Conservation (phyloP, 2,888 invertebrate genomes). For the Microchrysa polita region DNA sequence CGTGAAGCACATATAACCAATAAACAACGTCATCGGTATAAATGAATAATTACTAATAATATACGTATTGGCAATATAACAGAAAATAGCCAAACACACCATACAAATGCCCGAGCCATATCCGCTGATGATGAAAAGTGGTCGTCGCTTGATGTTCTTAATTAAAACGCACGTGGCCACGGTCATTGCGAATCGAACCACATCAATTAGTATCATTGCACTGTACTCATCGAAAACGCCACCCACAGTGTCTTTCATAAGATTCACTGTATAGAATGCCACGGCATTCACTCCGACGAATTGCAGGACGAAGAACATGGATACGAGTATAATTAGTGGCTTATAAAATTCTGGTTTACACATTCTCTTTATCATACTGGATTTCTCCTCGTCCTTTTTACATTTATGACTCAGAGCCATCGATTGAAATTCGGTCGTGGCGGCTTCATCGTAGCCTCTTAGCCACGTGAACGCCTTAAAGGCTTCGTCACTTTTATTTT, state of each 20-base stretch:
- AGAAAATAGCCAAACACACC: conserved; percentile 65
- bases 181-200: conserved; percentile 68
- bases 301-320: conserved; percentile 71
- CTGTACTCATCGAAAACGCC: conserved; percentile 69
- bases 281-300: conserved; percentile 74
- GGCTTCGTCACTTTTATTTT: conserved; percentile 67
- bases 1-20: conserved; percentile 70
- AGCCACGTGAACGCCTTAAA: conserved; percentile 68
- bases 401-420: conserved; percentile 64
- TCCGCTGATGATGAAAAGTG: conserved; percentile 69
- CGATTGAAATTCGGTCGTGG: conserved; percentile 66
- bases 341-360: conserved; percentile 68
- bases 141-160: conserved; percentile 67
- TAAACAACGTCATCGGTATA: conserved; percentile 67
- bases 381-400: conserved; percentile 58
- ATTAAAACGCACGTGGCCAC: conserved; percentile 69
- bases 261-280: conserved; percentile 72
- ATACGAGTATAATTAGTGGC: conserved; percentile 70
- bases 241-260: conserved; percentile 69
- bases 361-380: conserved; percentile 55
- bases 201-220: conserved; percentile 70
- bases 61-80: conserved; percentile 61
- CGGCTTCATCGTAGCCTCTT: conserved; percentile 67
- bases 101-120: conserved; percentile 69
- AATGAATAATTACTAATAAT: conserved; percentile 65